These are phyloP conservation scores for Collichthys lucidus DNA, from an alignment of 2,113 vertebrate species.

Conservation along the genomic window DNA sequence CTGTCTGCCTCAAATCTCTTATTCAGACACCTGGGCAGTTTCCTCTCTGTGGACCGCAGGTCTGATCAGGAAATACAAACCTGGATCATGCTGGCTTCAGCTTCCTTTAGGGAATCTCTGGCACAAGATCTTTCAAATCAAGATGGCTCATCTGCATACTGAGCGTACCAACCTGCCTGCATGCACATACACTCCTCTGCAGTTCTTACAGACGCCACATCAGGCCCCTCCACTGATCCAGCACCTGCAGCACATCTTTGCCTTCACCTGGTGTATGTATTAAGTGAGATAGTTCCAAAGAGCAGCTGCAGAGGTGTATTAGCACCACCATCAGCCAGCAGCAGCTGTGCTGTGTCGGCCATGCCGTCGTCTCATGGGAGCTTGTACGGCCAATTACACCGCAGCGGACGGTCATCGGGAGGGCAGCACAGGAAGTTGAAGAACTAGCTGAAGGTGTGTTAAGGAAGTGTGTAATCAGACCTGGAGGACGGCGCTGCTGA, in stretches of 20 bases:
- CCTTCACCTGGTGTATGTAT: conserved; percentile 42
- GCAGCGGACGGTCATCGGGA: conserved; percentile 41
- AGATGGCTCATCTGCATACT: neutral
- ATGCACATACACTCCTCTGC: neutral
- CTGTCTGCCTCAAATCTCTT: conserved; percentile 17
- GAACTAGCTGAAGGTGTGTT: conserved; percentile 45
- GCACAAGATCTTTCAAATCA: conserved; percentile 28
- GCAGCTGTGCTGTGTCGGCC: conserved; percentile 37
- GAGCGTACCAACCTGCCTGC: neutral
- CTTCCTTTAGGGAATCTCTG: conserved; percentile 13
- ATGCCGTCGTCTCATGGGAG: conserved; percentile 24
- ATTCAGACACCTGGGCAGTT: conserved; percentile 13
- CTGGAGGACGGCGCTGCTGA: conserved; percentile 34
- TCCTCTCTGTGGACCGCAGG: neutral
- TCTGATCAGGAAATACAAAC: conserved; percentile 5
- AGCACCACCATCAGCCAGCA: conserved; percentile 23
- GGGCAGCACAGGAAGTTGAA: conserved; percentile 52
- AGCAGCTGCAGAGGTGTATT: conserved; percentile 41
- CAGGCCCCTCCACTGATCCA: neutral
- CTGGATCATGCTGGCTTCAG: neutral
- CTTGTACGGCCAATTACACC: conserved; percentile 51
- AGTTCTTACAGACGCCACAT: neutral
- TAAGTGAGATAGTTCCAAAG: conserved; percentile 29
- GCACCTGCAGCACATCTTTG: conserved; percentile 20
- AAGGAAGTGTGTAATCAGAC: conserved; percentile 40